Evolutionary conservation across 1,140 invertebrate genomes (phyloP).

Genomic region (Euwallacea fornicatus): DNA sequence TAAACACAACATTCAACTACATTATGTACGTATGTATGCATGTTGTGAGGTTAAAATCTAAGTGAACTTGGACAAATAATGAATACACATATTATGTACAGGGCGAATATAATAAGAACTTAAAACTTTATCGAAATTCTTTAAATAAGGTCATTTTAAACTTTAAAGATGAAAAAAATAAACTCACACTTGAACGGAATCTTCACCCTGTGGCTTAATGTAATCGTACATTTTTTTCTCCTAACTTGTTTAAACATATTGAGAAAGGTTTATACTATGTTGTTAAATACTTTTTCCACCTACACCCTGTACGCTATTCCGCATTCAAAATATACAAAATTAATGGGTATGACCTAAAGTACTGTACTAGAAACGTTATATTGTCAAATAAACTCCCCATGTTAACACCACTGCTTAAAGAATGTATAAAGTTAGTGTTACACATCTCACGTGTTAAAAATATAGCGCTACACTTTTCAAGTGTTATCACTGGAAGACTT

Average conservation of each 20-base stretch:
- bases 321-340: slow-evolving; percentile 21
- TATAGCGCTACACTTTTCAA: slow-evolving; percentile 16
- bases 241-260: slow-evolving; percentile 12
- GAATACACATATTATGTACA: slow-evolving; percentile 32
- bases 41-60: slow-evolving; percentile 26
- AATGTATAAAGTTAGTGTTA: slow-evolving; percentile 10
- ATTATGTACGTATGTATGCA: slow-evolving; percentile 4
- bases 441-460: slow-evolving; percentile 9
- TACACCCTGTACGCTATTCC: slow-evolving; percentile 33
- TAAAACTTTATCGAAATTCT: too few species aligned
- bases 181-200: background rate
- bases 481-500: slow-evolving; percentile 29
- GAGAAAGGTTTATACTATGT: slow-evolving; percentile 1
- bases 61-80: slow-evolving; percentile 27
- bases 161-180: slow-evolving; percentile 4
- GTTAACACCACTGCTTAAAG: slow-evolving; percentile 34
- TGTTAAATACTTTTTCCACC: slow-evolving; percentile 7
- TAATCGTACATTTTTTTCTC: background rate
- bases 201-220: slow-evolving; percentile 27
- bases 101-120: slow-evolving; percentile 8
- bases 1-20: slow-evolving; percentile 10
- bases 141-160: background rate
- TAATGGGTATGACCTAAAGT: background rate
- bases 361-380: slow-evolving; percentile 13
- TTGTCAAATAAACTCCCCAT: slow-evolving; percentile 32